Conservation (phyloP, 2,888 invertebrate genomes). For the Drosophila anomalata region DNA sequence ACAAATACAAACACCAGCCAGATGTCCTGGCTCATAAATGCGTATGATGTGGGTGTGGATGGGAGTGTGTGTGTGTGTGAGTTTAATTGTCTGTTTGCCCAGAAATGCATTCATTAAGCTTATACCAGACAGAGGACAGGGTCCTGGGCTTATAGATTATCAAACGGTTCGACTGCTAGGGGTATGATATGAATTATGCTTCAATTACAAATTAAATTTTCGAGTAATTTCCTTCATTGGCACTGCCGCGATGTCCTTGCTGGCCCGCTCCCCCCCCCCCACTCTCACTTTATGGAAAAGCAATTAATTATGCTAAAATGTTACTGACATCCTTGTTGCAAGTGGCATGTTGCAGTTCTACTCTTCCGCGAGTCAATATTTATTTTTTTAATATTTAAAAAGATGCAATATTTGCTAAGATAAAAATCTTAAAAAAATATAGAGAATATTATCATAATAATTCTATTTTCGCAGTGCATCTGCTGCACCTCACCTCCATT, state of each 20-base stretch:
- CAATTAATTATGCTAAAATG: slow-evolving; percentile 56
- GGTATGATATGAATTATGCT: slow-evolving; percentile 40
- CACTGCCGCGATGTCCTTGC: too few species aligned
- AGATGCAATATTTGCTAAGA: background rate
- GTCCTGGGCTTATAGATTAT: slow-evolving; percentile 18
- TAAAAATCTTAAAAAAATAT: background rate
- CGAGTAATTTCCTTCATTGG: slow-evolving; percentile 42
- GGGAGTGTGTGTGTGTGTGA: slow-evolving; percentile 14
- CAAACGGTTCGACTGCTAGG: slow-evolving; percentile 4
- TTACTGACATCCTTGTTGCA: slow-evolving; percentile 37
- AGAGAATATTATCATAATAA: too few species aligned
- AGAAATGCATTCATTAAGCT: slow-evolving; percentile 55
- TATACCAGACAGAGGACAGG: slow-evolving; percentile 15
- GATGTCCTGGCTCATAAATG: slow-evolving; percentile 18
- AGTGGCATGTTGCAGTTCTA: background rate
- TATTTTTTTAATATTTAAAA: slow-evolving; percentile 4
- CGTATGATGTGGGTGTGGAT: background rate
- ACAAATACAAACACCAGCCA: slow-evolving; percentile 9
- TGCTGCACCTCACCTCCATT: slow-evolving; percentile 30
- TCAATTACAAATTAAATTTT: slow-evolving; percentile 50
- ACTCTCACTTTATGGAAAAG: slow-evolving; percentile 13
- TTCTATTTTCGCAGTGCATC: slow-evolving; percentile 17
- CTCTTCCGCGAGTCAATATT: slow-evolving; percentile 22
- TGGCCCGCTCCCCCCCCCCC: too few species aligned
- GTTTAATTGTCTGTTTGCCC: slow-evolving; percentile 46